phyloP scores from a whole-genome alignment of 1,140 invertebrate genomes.

The Leucophenga varia region DNA sequence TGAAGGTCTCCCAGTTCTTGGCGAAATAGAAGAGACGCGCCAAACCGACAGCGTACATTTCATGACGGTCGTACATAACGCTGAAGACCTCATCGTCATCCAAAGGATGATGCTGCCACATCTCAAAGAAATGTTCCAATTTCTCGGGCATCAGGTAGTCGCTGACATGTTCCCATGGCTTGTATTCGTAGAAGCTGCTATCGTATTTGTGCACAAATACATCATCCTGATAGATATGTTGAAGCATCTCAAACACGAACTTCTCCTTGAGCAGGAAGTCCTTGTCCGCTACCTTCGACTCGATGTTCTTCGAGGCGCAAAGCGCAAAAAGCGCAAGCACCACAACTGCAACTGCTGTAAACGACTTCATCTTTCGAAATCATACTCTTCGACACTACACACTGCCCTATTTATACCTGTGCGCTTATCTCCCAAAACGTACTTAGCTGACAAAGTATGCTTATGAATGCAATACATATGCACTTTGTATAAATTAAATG shows the following conservation, averaged over 20 bases:
- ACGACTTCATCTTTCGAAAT: slow-evolving; percentile 52
- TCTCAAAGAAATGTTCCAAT: slow-evolving; percentile 58
- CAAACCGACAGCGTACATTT: slow-evolving; percentile 60
- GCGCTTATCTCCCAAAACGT: too few relatives aligned
- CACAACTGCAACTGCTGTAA: slow-evolving; percentile 41
- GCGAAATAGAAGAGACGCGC: slow-evolving; percentile 63
- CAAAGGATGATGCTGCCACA: slow-evolving; percentile 58
- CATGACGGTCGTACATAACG: slow-evolving; percentile 57
- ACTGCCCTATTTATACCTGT: slow-evolving; percentile 35
- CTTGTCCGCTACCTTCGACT: slow-evolving; percentile 60
- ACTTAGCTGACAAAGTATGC: too few relatives aligned
- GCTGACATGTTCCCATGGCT: slow-evolving; percentile 55
- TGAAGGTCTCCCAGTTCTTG: slow-evolving; percentile 68
- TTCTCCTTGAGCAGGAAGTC: slow-evolving; percentile 62
- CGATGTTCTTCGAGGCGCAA: slow-evolving; percentile 51
- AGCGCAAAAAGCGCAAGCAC: slow-evolving; percentile 41
- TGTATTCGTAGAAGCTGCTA: slow-evolving; percentile 28
- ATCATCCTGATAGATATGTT: slow-evolving; percentile 61
- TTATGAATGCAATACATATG: too few relatives aligned
- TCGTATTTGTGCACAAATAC: slow-evolving; percentile 56
- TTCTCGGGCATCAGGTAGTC: slow-evolving; percentile 58
- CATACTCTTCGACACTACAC: slow-evolving; percentile 21
- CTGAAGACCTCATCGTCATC: slow-evolving; percentile 62
- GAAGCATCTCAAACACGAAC: slow-evolving; percentile 59
- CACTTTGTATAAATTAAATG: too few relatives aligned